phyloP scores from a whole-genome alignment of 2,113 vertebrate genomes.

The Platysteira castanea region DNA sequence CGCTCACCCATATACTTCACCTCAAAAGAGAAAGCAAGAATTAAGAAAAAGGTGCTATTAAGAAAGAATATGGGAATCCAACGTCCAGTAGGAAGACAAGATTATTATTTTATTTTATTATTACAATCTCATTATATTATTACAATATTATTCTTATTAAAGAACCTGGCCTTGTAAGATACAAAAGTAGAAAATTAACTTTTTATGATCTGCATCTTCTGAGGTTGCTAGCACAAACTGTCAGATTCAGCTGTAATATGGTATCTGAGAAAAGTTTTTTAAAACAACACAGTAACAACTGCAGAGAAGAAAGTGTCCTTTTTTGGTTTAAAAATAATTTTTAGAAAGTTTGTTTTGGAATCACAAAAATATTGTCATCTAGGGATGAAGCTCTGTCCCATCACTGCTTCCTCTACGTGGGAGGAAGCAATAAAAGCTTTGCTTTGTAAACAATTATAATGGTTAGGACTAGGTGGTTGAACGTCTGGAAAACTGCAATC shows the following conservation, averaged over 20 bases:
- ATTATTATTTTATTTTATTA: too few species aligned
- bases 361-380: conserved; percentile 26
- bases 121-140: too few species aligned
- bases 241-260: not conserved
- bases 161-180: not conserved
- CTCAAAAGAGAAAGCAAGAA: not conserved
- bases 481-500: conserved; percentile 6
- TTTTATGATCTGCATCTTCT: not conserved
- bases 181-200: not conserved
- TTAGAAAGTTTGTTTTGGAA: conserved; percentile 40
- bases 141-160: too few species aligned
- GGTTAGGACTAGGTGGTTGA: conserved; percentile 1
- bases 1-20: not conserved
- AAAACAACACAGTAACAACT: not conserved
- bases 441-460: conserved; percentile 34
- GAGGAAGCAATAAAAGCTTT: conserved; percentile 47
- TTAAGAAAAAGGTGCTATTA: not conserved
- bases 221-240: not conserved
- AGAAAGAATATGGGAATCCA: not conserved
- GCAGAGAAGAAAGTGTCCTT: not conserved
- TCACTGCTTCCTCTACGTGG: conserved; percentile 47
- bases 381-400: conserved; percentile 36
- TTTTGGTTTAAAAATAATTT: conserved; percentile 12
- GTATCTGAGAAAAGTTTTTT: not conserved
- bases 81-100: not conserved